Evolutionary conservation across 1,140 invertebrate genomes (phyloP).

Genomic region (Laupala kohalensis): DNA sequence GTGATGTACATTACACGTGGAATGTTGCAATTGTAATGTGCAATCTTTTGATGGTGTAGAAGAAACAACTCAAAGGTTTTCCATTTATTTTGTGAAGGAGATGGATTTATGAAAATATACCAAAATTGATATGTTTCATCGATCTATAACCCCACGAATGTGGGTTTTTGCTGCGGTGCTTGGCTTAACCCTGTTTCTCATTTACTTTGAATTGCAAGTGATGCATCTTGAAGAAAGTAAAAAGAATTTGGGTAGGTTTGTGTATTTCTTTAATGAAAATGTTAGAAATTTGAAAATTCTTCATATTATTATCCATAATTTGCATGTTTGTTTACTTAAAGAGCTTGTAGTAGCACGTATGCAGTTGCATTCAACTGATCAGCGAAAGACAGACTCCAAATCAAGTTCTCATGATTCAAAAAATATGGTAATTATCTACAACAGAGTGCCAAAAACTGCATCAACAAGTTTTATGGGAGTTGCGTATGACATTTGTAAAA

Average conservation of each 20-base stretch:
- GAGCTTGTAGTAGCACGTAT: conserved; percentile 7
- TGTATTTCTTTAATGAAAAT: not conserved
- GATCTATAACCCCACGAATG: not conserved
- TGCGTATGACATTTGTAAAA: conserved; percentile 88
- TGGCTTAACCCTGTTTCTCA: not conserved
- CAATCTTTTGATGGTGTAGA: too few relatives aligned
- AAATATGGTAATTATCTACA: conserved; percentile 75
- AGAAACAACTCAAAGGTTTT: too few relatives aligned
- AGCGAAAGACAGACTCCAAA: not conserved
- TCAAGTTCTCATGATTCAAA: not conserved
- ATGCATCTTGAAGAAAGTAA: conserved; percentile 8
- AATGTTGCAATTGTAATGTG: too few relatives aligned
- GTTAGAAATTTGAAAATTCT: not conserved
- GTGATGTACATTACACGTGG: too few relatives aligned
- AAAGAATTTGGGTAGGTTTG: conserved; percentile 4
- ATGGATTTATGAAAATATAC: too few relatives aligned
- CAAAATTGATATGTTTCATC: not conserved
- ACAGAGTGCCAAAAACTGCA: conserved; percentile 96
- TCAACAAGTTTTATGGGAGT: conserved; percentile 96
- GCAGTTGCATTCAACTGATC: conserved; percentile 1
- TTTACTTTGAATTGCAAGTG: conserved; percentile 9
- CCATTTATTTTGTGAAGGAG: too few relatives aligned
- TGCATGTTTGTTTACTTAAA: not conserved
- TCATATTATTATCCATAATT: not conserved
- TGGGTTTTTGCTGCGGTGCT: not conserved